Evolutionary conservation across 2,113 vertebrate genomes (phyloP), one percentile per base, ranked within the genome.

Genomic region (Cavia aperea): DNA sequence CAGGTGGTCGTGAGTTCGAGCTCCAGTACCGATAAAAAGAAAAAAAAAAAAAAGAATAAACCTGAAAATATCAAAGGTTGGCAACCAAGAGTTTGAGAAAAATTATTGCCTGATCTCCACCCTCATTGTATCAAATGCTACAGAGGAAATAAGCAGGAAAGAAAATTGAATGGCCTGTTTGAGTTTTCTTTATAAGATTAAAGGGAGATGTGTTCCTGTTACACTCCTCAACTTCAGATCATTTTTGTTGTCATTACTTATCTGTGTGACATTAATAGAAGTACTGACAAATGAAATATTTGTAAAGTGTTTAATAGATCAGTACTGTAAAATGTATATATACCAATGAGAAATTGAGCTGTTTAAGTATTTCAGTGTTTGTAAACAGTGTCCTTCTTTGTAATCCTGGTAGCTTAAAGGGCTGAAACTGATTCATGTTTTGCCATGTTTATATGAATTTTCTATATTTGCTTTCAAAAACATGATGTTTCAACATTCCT

Each of bases 351-450:
- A 51, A 23, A 12, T 3, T 2, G 49, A 33, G 83, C 39, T 3
- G 49, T 36, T 26, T 60, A 5, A 7, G n/a, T 26, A 1, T 0
- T 11, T 56, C 1, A 1, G 63, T 23, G 63, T 24, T 2, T 18
- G 83, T 26, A 7, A 79, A 31, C 49, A 1, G 3, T 1, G 1
- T 7, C 60, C 56, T 13, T 31, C 56, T 13, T 31, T 5, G 14
- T 1, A 6, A 16, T 31, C 62, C 31, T 15, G 43, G 58, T 0
- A 18, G 79, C 23, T 60, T 7, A 63, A 54, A 89, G 24, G 51
- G 56, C 63, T 24, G 72, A 43, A 70, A 70, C 36, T 70, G 68
- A 70, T 36, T 49, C 56, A 10, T 33, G 39, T 13, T 63, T 63
- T 36, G 62, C 19, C 46, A 70, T 7, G 26, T 66, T 66, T 81